Base-by-base conservation (phyloP, 2,113 vertebrate species). In the Cottus gobio region DNA sequence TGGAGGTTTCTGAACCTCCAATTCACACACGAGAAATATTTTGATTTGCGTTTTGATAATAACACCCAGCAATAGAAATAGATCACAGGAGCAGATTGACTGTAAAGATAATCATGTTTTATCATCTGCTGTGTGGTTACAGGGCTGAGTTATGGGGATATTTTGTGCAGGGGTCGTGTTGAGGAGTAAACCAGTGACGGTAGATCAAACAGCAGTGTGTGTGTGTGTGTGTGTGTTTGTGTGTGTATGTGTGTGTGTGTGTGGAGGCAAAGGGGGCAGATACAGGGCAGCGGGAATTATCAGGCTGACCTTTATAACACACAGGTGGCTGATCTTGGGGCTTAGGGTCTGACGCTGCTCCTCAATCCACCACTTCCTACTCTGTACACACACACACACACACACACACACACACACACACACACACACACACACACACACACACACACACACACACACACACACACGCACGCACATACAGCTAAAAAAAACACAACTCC, bases 321-420 rank as follows among this genome's bases (percentile, higher is more conserved):
- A 91, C 93, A 94, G 90, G 93, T 94, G 92, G 90, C 85, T 92
- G 89, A 91, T 93, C 90, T 87, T 2, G 24, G 73, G 69, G 83
- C 77, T 93, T 90, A 87, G 46, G 6, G 69, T 83, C 87, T 88
- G 77, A 83, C n/a, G 76, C 86, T 88, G 87, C 77, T 84, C 77
- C 82, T 73, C 80, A 71, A 84, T 88, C 91, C 84, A 81, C 80
- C 52, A 82, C 78, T 87, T 87, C 83, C 87, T 87, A 74, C 78
- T 76, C 50, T 77, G 57, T 36, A 60, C 72, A 76, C 64, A 78
- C 83, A 77, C 64, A 79, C 67, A 76, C 61, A 70, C 28, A 76
- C 52, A 75, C 66, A 65, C 74, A 75, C 57, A 64, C 66, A 68
- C 64, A 69, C 62, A 28, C 63, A 42, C 63, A 26, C 61, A 39